These are phyloP conservation scores for Melanaphis sacchari DNA, from an alignment of 1,140 invertebrate species.

Conservation along the genomic window DNA sequence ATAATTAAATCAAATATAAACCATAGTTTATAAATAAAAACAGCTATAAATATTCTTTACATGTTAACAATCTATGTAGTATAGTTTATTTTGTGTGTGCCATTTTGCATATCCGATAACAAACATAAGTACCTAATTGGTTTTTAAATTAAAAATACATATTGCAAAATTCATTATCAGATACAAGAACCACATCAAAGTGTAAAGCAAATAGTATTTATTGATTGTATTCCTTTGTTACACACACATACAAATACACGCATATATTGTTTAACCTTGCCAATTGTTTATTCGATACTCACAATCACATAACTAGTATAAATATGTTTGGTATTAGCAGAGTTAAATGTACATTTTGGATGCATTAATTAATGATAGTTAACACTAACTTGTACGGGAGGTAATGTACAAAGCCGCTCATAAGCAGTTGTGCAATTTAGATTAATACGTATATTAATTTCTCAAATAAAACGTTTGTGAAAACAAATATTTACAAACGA, in stretches of 20 bases:
- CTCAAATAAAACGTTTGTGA: background rate
- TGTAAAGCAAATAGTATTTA: background rate
- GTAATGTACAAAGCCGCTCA: background rate
- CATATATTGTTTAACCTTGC: background rate
- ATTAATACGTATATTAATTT: background rate
- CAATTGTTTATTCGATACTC: background rate
- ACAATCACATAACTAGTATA: background rate
- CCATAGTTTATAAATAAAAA: background rate
- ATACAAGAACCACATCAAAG: constrained; percentile 17
- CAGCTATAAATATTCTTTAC: background rate
- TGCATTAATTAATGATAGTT: background rate
- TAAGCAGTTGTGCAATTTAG: background rate
- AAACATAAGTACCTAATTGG: background rate
- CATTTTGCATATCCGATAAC: background rate
- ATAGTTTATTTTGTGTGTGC: background rate
- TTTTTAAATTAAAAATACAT: background rate
- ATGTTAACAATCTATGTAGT: background rate
- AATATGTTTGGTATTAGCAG: background rate
- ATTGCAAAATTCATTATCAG: background rate
- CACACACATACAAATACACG: background rate
- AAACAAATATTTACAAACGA: background rate
- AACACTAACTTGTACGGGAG: background rate
- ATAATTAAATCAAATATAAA: background rate
- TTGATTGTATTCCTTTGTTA: background rate
- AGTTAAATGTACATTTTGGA: background rate